Percentiles rank a stretch among this genome's conserved stretches.
Conservation (phyloP, 2,888 invertebrate species). For the Lasioglossum pauxillum region DNA sequence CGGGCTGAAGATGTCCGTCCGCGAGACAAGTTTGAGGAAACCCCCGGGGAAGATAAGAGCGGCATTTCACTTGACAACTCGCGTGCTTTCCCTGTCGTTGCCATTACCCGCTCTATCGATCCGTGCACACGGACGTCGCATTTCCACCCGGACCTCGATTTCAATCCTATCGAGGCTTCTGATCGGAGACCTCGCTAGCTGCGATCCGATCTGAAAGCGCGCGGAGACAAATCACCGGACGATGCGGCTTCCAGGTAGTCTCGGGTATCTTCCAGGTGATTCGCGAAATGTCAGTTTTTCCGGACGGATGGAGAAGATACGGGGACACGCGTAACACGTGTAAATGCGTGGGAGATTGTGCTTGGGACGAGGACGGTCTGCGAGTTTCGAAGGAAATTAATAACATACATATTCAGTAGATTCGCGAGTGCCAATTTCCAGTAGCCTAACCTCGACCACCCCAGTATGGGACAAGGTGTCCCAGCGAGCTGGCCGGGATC, state of each 20-base stretch:
- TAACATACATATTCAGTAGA: too few species aligned
- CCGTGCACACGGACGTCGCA: not conserved
- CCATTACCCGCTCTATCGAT: conserved; percentile 43
- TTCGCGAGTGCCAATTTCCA: not conserved
- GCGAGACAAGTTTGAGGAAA: conserved; percentile 62
- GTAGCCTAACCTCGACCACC: not conserved
- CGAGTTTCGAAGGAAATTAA: not conserved
- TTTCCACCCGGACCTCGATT: conserved; percentile 14
- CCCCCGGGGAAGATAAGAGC: conserved; percentile 46
- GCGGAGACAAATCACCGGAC: not conserved
- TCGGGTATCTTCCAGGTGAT: not conserved
- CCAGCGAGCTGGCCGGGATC: not conserved
- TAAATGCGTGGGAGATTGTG: too few species aligned
- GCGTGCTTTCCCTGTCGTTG: conserved; percentile 31
- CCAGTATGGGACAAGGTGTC: not conserved
- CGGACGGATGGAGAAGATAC: not conserved
- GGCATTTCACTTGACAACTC: conserved; percentile 33
- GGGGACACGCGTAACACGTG: not conserved
- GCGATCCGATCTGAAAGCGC: not conserved
- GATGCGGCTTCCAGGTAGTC: not conserved
- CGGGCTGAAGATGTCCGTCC: conserved; percentile 63
- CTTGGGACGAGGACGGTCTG: not conserved
- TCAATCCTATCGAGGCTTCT: conserved; percentile 21
- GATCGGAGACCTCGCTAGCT: not conserved
- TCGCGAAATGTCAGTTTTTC: not conserved